Evolutionary conservation across 2,797 vertebrate genomes (phyloP), one percentile per base, ranked within the genome.

Genomic region (Xiphorhynchus erythropygius): DNA sequence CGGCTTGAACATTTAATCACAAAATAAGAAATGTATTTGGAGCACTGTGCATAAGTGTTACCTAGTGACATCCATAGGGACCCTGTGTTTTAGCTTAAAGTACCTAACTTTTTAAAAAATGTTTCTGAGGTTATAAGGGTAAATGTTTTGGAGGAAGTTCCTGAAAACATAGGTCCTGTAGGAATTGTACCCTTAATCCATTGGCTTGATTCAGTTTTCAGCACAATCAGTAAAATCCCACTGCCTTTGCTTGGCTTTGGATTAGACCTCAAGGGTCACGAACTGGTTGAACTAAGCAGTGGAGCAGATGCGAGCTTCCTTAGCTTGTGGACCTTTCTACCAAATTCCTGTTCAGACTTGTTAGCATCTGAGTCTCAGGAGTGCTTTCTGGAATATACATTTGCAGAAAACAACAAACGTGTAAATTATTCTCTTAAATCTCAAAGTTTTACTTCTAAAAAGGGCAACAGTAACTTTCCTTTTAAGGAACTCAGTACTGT

Each of bases 181-280:
- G 91, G 94, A 95, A 84, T 64, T 47, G 24, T 91, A 87, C 50
- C 22, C 69, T 93, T 96, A 96, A 96, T 93, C 94, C 77, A 73
- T 94, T 92, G 92, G 82, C 87, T 94, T 94, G 87, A 78, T 96
- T 73, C 84, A 76, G 92, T 95, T 96, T 96, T 96, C 92, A 95
- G 73, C 87, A 92, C 93, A 94, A 87, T 96, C 84, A 93, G 57
- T 89, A 69, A 93, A 97, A 96, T 96, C 94, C 92, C 92, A 71
- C 47, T 94, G 93, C 92, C 73, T 96, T 95, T 92, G 35, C 75
- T 92, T 87, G 71, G 84, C 42, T 96, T 94, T 91, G 90, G 90
- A 87, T 93, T 90, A 96, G 94, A 93, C 84, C 89, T 96, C 89
- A 47, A 41, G 87, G 90, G 94, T 94, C 90, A 73, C 57, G 87